Conservation (phyloP, 2,888 invertebrate species). For the Hirtodrosophila alboralis region DNA sequence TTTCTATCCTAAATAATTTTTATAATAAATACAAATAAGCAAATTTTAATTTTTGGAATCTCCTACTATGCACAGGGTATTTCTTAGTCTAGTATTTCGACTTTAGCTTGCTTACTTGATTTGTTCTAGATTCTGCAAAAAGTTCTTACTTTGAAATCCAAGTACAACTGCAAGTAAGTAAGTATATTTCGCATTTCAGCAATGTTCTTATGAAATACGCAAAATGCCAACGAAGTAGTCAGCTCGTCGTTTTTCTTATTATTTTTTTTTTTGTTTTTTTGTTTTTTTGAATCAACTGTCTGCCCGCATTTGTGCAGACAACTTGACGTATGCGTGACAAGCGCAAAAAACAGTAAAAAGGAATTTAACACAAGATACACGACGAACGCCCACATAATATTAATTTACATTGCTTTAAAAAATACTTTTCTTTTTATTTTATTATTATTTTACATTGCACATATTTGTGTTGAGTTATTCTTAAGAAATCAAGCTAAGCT, state of each 20-base stretch:
- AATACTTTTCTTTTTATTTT: constrained; percentile 13
- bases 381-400: constrained; percentile 3
- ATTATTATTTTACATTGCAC: too few relatives aligned
- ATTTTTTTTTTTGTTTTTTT: too few relatives aligned
- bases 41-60: too few relatives aligned
- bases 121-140: too few relatives aligned
- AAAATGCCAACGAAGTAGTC: constrained; percentile 38
- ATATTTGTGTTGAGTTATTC: constrained; percentile 20
- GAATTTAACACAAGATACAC: constrained; percentile 14
- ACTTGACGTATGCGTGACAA: constrained; percentile 61
- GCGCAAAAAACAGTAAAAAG: constrained; percentile 32
- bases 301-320: constrained; percentile 32
- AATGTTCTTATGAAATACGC: constrained; percentile 34
- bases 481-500: constrained; percentile 17
- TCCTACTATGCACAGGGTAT: too few relatives aligned
- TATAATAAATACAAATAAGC: too few relatives aligned
- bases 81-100: too few relatives aligned
- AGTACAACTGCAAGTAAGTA: constrained; percentile 10
- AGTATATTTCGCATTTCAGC: constrained; percentile 10
- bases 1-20: too few relatives aligned
- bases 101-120: too few relatives aligned
- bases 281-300: constrained; percentile 31
- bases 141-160: constrained; percentile 19
- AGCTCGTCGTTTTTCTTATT: too few relatives aligned
- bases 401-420: constrained; percentile 24